A percentile compares a stretch with the other conserved stretches of the same genome.
phyloP scores from a whole-genome alignment of 2,797 vertebrate genomes.

The Enteromius radiatus region DNA sequence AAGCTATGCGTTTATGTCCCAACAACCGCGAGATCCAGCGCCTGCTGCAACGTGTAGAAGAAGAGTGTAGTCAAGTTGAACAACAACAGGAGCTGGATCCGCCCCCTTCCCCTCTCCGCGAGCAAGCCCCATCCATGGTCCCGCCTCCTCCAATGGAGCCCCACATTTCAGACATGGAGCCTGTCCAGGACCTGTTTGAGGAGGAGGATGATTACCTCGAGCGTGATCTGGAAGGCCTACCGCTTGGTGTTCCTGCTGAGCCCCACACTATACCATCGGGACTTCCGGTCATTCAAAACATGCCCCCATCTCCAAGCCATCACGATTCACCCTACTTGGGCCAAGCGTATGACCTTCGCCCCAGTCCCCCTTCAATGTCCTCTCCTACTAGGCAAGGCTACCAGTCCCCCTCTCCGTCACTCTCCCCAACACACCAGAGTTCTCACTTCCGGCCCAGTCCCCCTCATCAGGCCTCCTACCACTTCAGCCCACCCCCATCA shows the following conservation, averaged over 20 bases:
- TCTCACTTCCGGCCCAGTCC: slow-evolving; percentile 85
- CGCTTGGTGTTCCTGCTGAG: slow-evolving; percentile 83
- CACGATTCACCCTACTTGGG: slow-evolving; percentile 74
- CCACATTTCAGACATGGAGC: slow-evolving; percentile 82
- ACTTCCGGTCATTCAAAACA: slow-evolving; percentile 84
- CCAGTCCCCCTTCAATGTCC: slow-evolving; percentile 80
- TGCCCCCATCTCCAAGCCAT: slow-evolving; percentile 82
- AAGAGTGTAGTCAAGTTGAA: slow-evolving; percentile 87
- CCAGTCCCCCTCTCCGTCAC: slow-evolving; percentile 84
- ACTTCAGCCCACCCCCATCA: slow-evolving; percentile 87
- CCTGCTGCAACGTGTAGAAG: slow-evolving; percentile 90
- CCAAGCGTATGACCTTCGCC: slow-evolving; percentile 87
- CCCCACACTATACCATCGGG: slow-evolving; percentile 79
- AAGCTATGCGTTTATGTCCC: slow-evolving; percentile 92
- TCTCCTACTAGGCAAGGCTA: slow-evolving; percentile 86
- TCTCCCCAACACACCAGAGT: slow-evolving; percentile 87
- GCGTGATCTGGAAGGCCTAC: slow-evolving; percentile 81
- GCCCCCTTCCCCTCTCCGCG: slow-evolving; percentile 61
- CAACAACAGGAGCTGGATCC: slow-evolving; percentile 75
- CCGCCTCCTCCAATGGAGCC: slow-evolving; percentile 69
- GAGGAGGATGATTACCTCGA: slow-evolving; percentile 84
- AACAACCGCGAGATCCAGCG: slow-evolving; percentile 97
- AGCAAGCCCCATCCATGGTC: slow-evolving; percentile 53
- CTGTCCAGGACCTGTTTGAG: slow-evolving; percentile 83
- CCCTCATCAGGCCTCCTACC: slow-evolving; percentile 83